Percentiles rank a stretch among this genome's conserved stretches.
These are phyloP conservation scores for Brachionus asplanchnoidis DNA, from an alignment of 1,140 invertebrate genomes.

Conservation along the genomic window DNA sequence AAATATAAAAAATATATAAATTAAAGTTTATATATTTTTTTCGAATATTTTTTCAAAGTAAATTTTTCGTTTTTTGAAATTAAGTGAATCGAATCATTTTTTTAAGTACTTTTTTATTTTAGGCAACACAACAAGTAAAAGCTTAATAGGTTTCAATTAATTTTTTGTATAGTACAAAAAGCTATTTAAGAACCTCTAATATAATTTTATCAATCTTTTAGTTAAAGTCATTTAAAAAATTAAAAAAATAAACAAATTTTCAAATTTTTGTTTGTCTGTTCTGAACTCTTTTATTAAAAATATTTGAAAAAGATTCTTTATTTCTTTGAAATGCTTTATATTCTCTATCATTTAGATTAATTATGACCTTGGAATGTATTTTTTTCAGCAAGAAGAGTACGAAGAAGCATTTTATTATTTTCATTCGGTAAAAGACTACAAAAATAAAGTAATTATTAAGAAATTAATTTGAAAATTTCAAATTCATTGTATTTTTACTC, in stretches of 20 bases:
- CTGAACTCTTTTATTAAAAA: not conserved
- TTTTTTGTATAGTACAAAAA: too few species aligned
- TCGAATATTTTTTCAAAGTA: too few species aligned
- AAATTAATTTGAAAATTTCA: not conserved
- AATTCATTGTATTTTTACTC: not conserved
- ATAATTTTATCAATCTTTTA: not conserved
- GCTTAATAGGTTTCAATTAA: too few species aligned
- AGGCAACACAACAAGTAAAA: too few species aligned
- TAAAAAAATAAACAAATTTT: not conserved
- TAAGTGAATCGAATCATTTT: too few species aligned
- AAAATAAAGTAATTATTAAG: not conserved
- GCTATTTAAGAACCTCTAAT: not conserved
- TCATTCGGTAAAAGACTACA: slow-evolving; percentile 15
- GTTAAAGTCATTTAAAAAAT: too few species aligned
- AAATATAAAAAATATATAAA: too few species aligned
- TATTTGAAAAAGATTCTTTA: not conserved
- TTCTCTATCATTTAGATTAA: not conserved
- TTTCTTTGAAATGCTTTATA: not conserved
- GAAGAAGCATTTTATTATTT: slow-evolving; percentile 28
- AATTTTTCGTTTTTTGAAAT: too few species aligned
- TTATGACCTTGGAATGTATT: slow-evolving; percentile 36
- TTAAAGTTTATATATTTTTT: too few species aligned
- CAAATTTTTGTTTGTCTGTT: not conserved
- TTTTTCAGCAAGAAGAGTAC: slow-evolving; percentile 41
- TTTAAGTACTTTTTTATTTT: too few species aligned